Percentiles rank a stretch among this genome's conserved stretches.
Conservation (phyloP, 2,113 vertebrate species). For the Gila orcuttii region DNA sequence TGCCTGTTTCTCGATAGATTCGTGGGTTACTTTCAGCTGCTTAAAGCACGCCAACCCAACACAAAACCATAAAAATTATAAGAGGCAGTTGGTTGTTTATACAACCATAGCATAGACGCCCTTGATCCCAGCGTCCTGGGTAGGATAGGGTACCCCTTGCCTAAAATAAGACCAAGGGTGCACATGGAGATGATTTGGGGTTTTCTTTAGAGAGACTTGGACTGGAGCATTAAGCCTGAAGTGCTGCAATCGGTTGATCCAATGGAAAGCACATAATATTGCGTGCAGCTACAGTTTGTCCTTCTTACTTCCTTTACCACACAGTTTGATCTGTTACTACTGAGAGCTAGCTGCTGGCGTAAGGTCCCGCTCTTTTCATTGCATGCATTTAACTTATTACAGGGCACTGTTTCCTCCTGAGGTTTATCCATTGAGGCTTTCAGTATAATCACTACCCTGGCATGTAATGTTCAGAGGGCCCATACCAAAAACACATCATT, state of each 20-base stretch:
- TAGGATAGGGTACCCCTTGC: constrained; percentile 50
- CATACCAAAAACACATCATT: constrained; percentile 31
- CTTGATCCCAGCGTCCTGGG: constrained; percentile 62
- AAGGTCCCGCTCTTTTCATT: constrained; percentile 33
- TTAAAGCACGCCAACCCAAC: constrained; percentile 55
- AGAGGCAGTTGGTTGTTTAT: constrained; percentile 65
- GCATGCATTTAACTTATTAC: constrained; percentile 52
- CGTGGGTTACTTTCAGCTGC: constrained; percentile 67
- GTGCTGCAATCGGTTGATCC: constrained; percentile 52
- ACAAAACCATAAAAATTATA: constrained; percentile 68
- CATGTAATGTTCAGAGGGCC: background rate
- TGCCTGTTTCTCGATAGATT: constrained; percentile 55
- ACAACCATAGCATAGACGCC: constrained; percentile 51
- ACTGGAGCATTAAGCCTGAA: constrained; percentile 50
- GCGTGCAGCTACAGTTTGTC: constrained; percentile 47
- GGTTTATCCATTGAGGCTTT: constrained; percentile 34
- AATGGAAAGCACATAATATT: constrained; percentile 27
- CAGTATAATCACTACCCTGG: constrained; percentile 24
- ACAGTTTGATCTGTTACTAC: constrained; percentile 51
- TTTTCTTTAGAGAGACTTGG: constrained; percentile 60
- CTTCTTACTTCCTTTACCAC: constrained; percentile 53
- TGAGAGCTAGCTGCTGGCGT: constrained; percentile 35
- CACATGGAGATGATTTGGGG: constrained; percentile 72
- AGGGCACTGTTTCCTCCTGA: constrained; percentile 8
- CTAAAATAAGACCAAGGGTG: constrained; percentile 63